Base-by-base conservation (phyloP, 2,113 vertebrate species). In the Corythoichthys intestinalis region DNA sequence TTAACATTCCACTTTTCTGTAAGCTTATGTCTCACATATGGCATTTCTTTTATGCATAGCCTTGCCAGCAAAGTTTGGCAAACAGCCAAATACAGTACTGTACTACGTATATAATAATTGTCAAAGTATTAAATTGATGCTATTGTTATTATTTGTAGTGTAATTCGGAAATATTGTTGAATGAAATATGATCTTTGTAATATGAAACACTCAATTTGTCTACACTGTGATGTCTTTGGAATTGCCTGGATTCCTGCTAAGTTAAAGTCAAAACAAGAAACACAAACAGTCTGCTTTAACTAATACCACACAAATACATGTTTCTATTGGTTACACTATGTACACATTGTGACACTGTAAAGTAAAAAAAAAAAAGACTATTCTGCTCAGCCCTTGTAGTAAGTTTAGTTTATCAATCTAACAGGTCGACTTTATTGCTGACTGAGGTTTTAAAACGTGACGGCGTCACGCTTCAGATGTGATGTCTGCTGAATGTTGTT, bases 1-100 rank as follows among this genome's bases (percentile, higher is more conserved):
- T 83, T 91, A 67, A 1, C 87, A 86, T 93, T 93, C 79, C 77
- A 80, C 41, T 70, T 80, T 75, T 84, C 80, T 89, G 85, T 80
- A 92, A 84, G 82, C 82, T 61, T 79, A 90, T 88, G 56, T 64
- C 38, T 73, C 52, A 56, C 34, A 54, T 37, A 20, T 20, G 39
- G 35, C 61, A 65, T 49, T 48, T 39, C 39, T 66, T 65, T 68
- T 28, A 9, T 70, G 57, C 65, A 59, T 49, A 9, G 50, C 8
- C 17, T 17, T 52, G 49, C 49, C 49, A 4, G 14, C 15, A 17
- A 3, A 14, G 57, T 13, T 4, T 58, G 12, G 12, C 7, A 2
- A 37, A 38, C 37, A 2, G 57, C 57, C 15, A 6, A 6, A 6
- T 58, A 37, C 17, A 39, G 20, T n/a, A 34, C 14, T 8, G 39